Percentiles rank a stretch among this genome's conserved stretches.
These are phyloP conservation scores for Cynoglossus semilaevis DNA, from an alignment of 2,113 vertebrate species.

Conservation along the genomic window DNA sequence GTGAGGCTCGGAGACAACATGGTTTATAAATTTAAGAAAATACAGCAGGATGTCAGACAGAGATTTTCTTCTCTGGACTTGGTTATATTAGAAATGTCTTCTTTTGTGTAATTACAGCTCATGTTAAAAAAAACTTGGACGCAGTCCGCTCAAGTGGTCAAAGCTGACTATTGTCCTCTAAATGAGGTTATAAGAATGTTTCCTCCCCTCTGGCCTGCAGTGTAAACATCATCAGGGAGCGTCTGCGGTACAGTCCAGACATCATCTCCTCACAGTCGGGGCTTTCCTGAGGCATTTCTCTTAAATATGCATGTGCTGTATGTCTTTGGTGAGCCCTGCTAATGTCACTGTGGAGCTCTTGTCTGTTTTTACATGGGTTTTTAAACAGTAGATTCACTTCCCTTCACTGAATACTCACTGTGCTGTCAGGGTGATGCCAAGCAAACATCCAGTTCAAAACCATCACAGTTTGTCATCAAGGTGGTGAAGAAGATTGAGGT, in stretches of 20 bases:
- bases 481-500: too few species aligned
- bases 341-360: conserved; percentile 8
- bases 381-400: too few species aligned
- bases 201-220: conserved; percentile 19
- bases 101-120: background rate
- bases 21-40: conserved; percentile 38
- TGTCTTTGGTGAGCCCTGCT: conserved; percentile 13
- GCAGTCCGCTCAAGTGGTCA: conserved; percentile 1
- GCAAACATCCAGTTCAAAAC: too few species aligned
- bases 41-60: conserved; percentile 40
- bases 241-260: conserved; percentile 12
- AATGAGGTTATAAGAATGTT: conserved; percentile 34
- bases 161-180: conserved; percentile 43
- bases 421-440: too few species aligned
- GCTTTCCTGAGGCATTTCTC: conserved; percentile 19
- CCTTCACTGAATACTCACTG: too few species aligned
- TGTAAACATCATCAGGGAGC: conserved; percentile 30
- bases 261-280: background rate
- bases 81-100: too few species aligned
- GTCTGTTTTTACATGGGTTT: too few species aligned
- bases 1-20: conserved; percentile 17
- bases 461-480: too few species aligned
- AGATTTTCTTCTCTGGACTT: conserved; percentile 14
- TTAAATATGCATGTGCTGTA: conserved; percentile 5
- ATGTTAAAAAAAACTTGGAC: too few species aligned